Base-by-base conservation (phyloP, 2,113 vertebrate species). In the Chrysemys picta region DNA sequence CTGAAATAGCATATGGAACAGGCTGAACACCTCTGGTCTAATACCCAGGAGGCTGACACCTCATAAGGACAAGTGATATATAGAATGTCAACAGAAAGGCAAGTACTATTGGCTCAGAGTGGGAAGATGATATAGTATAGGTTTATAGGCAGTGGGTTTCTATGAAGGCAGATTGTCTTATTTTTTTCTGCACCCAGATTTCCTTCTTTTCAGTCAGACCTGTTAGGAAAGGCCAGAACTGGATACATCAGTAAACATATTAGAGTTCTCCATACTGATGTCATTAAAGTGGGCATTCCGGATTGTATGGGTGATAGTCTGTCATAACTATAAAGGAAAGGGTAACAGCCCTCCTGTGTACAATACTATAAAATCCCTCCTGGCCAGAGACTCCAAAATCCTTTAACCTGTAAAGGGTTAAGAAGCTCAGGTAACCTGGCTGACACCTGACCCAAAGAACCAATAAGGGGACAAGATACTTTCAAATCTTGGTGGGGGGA, bases 71-170 rank as follows among this genome's bases (percentile, higher is more conserved):
- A 80, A 57, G 3, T 72, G 38, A 19, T 45, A 13, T 75, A 87
- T 85, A 69, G 1, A 10, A 1, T 13, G n/a, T 4, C 52, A 29
- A 38, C 4, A 85, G 13, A 87, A 47, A 80, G 1, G 13, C 2
- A 90, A 8, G n/a, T 59, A 85, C 72, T 56, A 56, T 11, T 6
- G 38, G 16, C 16, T 85, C n/a, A 25, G 3, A 80, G 80, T 82
- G 2, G 2, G 53, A 59, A 80, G 0, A 0, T n/a, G n/a, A 82
- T 49, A 0, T 19, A 81, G 6, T 2, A 50, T 80, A 84, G 24
- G 42, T 9, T 14, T 42, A 1, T 29, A 82, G 9, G 42, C 75
- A 52, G 10, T 10, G 69, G 42, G 16, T 84, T 79, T 54, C 35
- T 54, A 54, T 29, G 27, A 10, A 31, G 92, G 10, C 24, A 21